Conservation (phyloP, 2,797 vertebrate genomes). For the Eulemur mongoz region DNA sequence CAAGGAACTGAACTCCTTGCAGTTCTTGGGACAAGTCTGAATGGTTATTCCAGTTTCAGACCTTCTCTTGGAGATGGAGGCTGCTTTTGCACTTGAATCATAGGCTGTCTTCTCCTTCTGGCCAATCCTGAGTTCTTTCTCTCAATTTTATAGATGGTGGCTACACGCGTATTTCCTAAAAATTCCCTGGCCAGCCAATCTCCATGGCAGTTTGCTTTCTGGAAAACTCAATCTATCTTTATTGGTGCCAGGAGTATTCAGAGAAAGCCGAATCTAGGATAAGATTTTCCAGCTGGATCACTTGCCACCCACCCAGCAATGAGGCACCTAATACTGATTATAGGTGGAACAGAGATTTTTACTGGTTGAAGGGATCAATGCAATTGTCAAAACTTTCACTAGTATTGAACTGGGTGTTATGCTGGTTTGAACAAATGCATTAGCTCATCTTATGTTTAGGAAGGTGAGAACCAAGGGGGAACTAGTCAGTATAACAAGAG, state of each 20-base stretch:
- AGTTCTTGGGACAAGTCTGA: background rate
- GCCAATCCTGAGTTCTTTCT: background rate
- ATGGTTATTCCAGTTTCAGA: background rate
- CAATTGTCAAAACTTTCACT: background rate
- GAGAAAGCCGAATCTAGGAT: background rate
- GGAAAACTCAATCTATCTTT: background rate
- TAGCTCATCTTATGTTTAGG: background rate
- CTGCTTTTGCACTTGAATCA: background rate
- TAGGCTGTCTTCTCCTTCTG: background rate
- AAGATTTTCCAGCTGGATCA: background rate
- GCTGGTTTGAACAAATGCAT: background rate
- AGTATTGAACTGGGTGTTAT: background rate
- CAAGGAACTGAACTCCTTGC: background rate
- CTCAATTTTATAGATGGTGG: background rate
- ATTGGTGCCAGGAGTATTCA: background rate
- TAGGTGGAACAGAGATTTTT: background rate
- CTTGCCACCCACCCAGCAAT: background rate
- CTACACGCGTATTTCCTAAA: background rate
- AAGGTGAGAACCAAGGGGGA: background rate
- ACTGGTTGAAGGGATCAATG: background rate
- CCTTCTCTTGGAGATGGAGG: rapidly evolving
- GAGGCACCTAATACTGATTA: background rate
- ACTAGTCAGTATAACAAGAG: background rate
- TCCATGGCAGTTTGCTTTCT: background rate
- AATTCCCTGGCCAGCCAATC: background rate